A percentile compares a stretch with the other conserved stretches of the same genome.
Evolutionary conservation across 2,113 vertebrate genomes (phyloP).

Genomic region (Nerophis lumbriciformis): DNA sequence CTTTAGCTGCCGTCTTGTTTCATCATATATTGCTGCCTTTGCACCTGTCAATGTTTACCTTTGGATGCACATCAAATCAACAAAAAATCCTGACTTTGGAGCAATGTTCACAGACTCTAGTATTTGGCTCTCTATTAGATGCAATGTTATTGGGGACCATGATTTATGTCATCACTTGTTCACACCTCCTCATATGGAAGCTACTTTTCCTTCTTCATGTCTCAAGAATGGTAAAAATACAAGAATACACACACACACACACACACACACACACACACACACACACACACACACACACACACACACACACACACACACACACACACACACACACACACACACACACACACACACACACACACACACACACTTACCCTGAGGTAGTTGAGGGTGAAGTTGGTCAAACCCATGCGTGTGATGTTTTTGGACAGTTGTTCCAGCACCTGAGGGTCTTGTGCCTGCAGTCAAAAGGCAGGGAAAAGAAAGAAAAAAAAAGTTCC

Average conservation of each 20-base stretch:
- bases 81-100: too few species aligned
- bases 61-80: too few species aligned
- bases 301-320: not conserved
- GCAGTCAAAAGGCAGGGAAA: conserved; percentile 31
- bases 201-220: too few species aligned
- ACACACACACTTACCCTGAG: conserved; percentile 85
- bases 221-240: too few species aligned
- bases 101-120: too few species aligned
- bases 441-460: conserved; percentile 99
- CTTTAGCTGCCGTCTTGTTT: too few species aligned
- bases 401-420: conserved; percentile 98
- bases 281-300: not conserved
- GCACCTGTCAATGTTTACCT: too few species aligned
- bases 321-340: conserved; percentile 2
- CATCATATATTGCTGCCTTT: too few species aligned
- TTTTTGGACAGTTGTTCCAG: conserved; percentile 99
- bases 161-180: too few species aligned
- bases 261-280: conserved; percentile 3
- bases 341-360: conserved; percentile 2
- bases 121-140: too few species aligned
- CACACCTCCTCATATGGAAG: too few species aligned
- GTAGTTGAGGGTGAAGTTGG: conserved; percentile 99
- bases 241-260: not conserved
- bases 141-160: too few species aligned
- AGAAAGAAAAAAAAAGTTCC: not conserved